Base-by-base conservation (phyloP, 2,888 invertebrate genomes). In the Schrankia costaestrigalis region DNA sequence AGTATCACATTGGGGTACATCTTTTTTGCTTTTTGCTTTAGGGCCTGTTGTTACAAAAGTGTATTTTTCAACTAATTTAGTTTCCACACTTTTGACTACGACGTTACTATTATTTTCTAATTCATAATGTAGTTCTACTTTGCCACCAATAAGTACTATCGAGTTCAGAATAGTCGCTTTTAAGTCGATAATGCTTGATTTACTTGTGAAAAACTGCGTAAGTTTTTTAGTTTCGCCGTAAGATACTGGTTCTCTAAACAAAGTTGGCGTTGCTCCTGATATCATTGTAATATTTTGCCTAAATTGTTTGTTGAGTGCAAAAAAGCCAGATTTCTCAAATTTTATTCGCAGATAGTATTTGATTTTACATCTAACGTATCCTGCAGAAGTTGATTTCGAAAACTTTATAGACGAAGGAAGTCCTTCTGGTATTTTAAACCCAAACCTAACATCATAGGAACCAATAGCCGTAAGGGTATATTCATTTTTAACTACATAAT, bases 271-370 rank as follows among this genome's bases (percentile, higher is more conserved):
- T 3, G 67, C 48, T 7, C 48, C 49, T 7, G 69, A 47, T 0
- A 55, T 43, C 0, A 72, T 55, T 2, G 43, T 60, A 1, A 72
- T 55, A 34, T 57, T 57, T 22, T 63, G 68, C 19, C 52, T 57
- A 26, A 57, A 69, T 27, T 46, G 60, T 35, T 63, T 69, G 1
- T 54, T 36, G 2, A 60, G 56, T 19, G 44, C 33, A 3, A 72
- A 62, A 25, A 66, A 41, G 1, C 68, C 67, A 0, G 62, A 50
- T 31, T 44, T 61, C 13, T 67, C 57, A 10, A 72, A 71, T 46
- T 61, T 66, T 14, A 70, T 65, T 0, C 58, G 55, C n/a, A 72
- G 41, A 19, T 67, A 57, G 26, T 72, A 73, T 8, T 35, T 42
- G 5, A 72, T 71, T 0, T 39, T 27, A 12, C 70, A 64, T 1